Conservation (phyloP, 2,797 vertebrate genomes). For the Numenius phaeopus region DNA sequence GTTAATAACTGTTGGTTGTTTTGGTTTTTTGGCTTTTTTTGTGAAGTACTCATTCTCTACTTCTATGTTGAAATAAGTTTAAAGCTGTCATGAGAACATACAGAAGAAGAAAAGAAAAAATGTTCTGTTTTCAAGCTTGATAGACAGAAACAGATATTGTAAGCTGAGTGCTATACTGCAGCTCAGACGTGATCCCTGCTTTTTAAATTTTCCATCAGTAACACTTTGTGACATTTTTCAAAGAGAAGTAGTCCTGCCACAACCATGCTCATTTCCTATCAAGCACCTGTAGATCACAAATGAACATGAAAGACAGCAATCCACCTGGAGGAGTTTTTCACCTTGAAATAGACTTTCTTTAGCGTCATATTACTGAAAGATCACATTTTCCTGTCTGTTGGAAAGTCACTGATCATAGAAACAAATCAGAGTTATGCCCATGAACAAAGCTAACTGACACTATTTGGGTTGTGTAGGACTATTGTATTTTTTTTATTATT, state of each 20-base stretch:
- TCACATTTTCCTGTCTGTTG: slow-evolving; percentile 3
- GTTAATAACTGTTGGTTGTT: background rate
- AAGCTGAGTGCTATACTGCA: background rate
- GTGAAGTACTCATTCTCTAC: background rate
- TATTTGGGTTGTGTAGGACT: background rate
- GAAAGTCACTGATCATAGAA: background rate
- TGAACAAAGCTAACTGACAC: background rate
- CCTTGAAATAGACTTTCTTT: slow-evolving; percentile 33
- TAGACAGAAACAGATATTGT: background rate
- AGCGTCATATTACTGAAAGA: background rate
- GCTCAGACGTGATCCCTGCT: background rate
- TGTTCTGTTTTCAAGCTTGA: background rate
- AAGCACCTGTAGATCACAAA: slow-evolving; percentile 35
- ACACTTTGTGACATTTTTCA: slow-evolving; percentile 19
- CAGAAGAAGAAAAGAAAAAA: background rate
- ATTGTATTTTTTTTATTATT: background rate
- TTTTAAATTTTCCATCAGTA: slow-evolving; percentile 22
- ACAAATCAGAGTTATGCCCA: background rate
- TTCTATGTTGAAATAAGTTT: background rate
- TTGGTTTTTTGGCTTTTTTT: background rate
- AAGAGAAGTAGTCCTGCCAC: slow-evolving; percentile 35
- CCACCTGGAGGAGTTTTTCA: slow-evolving; percentile 27
- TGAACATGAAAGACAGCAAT: slow-evolving; percentile 23
- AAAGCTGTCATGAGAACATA: background rate
- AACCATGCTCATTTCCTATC: slow-evolving; percentile 40